Conservation (phyloP, 2,888 invertebrate genomes). For the Thalpophila matura region DNA sequence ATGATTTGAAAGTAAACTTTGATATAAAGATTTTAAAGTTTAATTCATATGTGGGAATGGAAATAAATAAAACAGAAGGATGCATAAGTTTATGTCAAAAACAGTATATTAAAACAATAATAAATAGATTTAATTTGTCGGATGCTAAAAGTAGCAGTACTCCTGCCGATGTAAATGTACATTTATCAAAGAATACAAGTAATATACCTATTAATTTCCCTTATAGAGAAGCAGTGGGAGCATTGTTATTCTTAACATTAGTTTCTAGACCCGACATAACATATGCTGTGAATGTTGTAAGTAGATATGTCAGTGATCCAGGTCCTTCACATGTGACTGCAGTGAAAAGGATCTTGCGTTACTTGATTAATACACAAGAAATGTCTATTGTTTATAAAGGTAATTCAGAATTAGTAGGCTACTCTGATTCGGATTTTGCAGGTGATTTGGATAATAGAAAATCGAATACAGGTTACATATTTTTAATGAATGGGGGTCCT, state of each 20-base stretch:
- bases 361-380: conserved; percentile 10
- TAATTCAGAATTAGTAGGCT: conserved; percentile 5
- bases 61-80: conserved; percentile 46
- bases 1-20: conserved; percentile 53
- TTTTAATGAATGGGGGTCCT: conserved; percentile 4
- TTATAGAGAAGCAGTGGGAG: conserved; percentile 15
- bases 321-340: conserved; percentile 10
- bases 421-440: conserved; percentile 18
- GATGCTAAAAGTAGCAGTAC: conserved; percentile 44
- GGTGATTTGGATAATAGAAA: conserved; percentile 13
- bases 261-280: conserved; percentile 23
- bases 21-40: conserved; percentile 56
- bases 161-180: conserved; percentile 37
- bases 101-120: conserved; percentile 51
- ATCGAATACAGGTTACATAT: conserved; percentile 12
- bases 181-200: not conserved
- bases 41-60: conserved; percentile 58
- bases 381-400: conserved; percentile 1
- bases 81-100: conserved; percentile 53
- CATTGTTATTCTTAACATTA: conserved; percentile 3
- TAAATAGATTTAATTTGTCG: conserved; percentile 58
- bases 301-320: conserved; percentile 19
- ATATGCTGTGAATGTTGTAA: conserved; percentile 14
- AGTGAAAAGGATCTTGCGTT: conserved; percentile 17
- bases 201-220: conserved; percentile 1